Evolutionary conservation across 2,888 invertebrate genomes (phyloP), one percentile per base, ranked within the genome.

Genomic region (Brenthis hecate): DNA sequence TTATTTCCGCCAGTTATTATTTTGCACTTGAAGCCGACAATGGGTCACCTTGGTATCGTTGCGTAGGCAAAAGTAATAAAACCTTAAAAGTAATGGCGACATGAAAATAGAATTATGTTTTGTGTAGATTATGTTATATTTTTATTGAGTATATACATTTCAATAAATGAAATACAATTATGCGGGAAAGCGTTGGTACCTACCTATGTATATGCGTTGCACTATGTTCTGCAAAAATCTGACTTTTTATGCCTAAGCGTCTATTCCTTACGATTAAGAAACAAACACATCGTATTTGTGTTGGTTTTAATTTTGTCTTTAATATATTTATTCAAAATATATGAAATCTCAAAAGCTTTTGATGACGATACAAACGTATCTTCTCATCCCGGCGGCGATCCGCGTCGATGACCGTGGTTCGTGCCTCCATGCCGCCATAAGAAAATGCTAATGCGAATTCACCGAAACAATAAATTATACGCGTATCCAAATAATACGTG

Each of bases 11-110:
- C 47, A 68, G 67, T 69, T 74, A 76, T 78, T 74, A 73, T 74
- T 78, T 73, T 71, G 75, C 70, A 75, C 75, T 79, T 78, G 75
- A 73, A 75, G 67, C 68, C 64, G 68, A 70, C 72, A 76, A 75
- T 72, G 69, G 72, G 69, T 76, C 72, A 74, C 74, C 76, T 76
- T 75, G 75, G 58, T 53, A 58, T 36, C 60, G 47, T 58, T 57
- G 70, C 69, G 73, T 74, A 57, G 71, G 67, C 63, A 64, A 71
- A 56, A 32, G 56, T 60, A 60, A 66, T 71, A 71, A 64, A 51
- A n/a, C 60, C 69, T 64, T 64, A 63, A 60, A 65, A 62, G 56
- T 64, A 60, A 64, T 56, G 67, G 58, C 47, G 19, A 54, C 23
- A 56, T 55, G 50, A 65, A 60, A 56, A 65, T 43, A 28, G 55